Conservation (phyloP, 53 echinoderm and acorn worm genomes). For the Paracentrotus lividus region DNA sequence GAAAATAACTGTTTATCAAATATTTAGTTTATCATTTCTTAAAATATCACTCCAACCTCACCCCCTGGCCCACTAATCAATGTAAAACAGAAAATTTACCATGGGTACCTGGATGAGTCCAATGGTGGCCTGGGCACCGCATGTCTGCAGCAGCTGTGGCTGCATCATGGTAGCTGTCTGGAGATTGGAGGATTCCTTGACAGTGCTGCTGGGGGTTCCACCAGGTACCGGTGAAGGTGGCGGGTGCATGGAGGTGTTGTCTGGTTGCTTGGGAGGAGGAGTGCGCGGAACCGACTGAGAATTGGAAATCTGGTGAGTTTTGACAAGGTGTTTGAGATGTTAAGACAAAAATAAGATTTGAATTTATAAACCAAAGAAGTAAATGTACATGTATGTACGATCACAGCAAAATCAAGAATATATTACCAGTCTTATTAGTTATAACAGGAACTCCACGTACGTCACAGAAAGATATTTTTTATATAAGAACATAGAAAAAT, state of each 20-base stretch:
- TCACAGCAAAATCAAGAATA: too few species aligned
- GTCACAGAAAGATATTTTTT: too few species aligned
- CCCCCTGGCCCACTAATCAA: too few species aligned
- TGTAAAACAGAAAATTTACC: slow-evolving; percentile 27
- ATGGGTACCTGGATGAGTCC: slow-evolving; percentile 84
- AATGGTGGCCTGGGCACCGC: slow-evolving; percentile 90
- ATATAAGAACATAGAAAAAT: too few species aligned
- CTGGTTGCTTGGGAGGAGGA: slow-evolving; percentile 4
- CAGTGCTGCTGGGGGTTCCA: neutral
- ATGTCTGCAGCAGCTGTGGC: slow-evolving; percentile 89
- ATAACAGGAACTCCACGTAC: too few species aligned
- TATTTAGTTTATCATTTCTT: too few species aligned
- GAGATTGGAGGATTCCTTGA: neutral
- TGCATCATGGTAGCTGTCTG: slow-evolving; percentile 66
- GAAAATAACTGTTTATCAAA: too few species aligned
- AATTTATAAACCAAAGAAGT: too few species aligned
- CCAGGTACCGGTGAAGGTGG: neutral
- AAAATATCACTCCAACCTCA: too few species aligned
- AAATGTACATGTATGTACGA: too few species aligned
- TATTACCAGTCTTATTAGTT: too few species aligned
- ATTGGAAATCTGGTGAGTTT: slow-evolving; percentile 28
- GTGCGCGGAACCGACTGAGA: neutral
- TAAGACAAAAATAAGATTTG: neutral
- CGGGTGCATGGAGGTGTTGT: slow-evolving; percentile 26
- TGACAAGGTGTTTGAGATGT: neutral